Conservation (phyloP, 1,140 invertebrate species). For the Cylas formicarius region DNA sequence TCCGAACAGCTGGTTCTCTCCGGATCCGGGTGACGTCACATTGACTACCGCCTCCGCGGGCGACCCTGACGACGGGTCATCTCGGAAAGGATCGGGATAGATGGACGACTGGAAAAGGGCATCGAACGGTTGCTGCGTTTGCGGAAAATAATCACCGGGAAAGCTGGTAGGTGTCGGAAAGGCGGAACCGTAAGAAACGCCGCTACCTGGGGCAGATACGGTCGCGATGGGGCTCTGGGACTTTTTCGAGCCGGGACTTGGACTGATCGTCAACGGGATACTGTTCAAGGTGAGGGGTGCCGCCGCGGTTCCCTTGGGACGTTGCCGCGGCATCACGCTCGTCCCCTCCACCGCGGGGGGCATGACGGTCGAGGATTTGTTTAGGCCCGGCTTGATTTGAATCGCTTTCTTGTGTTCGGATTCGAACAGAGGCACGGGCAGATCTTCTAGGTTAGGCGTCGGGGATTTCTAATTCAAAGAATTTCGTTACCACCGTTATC, state of each 20-base stretch:
- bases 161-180: constrained; percentile 16
- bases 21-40: constrained; percentile 27
- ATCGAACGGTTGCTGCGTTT: constrained; percentile 21
- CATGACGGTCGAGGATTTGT: constrained; percentile 41
- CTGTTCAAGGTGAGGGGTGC: constrained; percentile 41
- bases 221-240: constrained; percentile 36
- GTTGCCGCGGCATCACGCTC: constrained; percentile 75
- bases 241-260: constrained; percentile 44
- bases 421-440: constrained; percentile 59
- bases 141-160: constrained; percentile 20
- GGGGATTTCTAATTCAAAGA: constrained; percentile 52
- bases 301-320: constrained; percentile 61
- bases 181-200: constrained; percentile 39
- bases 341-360: constrained; percentile 56
- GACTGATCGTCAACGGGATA: constrained; percentile 45
- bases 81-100: constrained; percentile 57
- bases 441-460: constrained; percentile 55
- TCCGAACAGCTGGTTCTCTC: constrained; percentile 28
- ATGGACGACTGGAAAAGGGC: constrained; percentile 45
- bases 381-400: constrained; percentile 44
- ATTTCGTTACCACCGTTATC: too few species aligned
- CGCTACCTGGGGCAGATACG: constrained; percentile 11
- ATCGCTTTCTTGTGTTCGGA: constrained; percentile 54
- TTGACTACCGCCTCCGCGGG: constrained; percentile 15
- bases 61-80: constrained; percentile 37